phyloP scores from a whole-genome alignment of 2,797 vertebrate genomes.

The Rhinella marina region DNA sequence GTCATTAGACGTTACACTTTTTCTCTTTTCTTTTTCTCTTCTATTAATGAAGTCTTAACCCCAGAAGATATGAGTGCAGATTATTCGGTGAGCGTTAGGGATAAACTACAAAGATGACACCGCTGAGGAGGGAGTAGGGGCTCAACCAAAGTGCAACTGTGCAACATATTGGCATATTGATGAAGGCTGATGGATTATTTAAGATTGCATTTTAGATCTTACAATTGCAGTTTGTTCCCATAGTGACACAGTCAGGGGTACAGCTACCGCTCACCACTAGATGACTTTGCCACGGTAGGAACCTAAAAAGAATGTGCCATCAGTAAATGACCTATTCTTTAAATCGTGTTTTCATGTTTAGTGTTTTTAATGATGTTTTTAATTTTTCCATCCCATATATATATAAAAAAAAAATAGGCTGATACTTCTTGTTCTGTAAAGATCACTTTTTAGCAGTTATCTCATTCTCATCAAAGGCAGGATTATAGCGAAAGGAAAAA shows the following conservation, averaged over 20 bases:
- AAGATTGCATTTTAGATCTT: neutral
- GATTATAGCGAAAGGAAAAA: no score
- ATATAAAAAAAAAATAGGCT: no score
- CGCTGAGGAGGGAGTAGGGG: neutral
- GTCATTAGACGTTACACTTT: slow-evolving; percentile 22
- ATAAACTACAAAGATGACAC: neutral
- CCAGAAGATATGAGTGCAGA: neutral
- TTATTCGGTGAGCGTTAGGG: neutral
- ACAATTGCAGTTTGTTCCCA: neutral
- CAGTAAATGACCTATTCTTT: no score
- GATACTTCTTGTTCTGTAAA: no score
- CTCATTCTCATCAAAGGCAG: no score
- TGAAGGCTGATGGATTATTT: neutral
- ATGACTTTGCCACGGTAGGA: neutral
- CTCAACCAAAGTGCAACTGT: neutral
- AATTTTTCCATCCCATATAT: no score
- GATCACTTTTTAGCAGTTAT: no score
- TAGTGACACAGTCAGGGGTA: neutral
- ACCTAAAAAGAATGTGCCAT: no score
- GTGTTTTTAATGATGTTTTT: no score
- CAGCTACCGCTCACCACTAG: neutral
- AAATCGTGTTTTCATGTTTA: no score
- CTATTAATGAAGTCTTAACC: slow-evolving; percentile 4
- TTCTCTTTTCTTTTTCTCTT: neutral
- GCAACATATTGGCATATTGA: neutral